These are phyloP conservation scores for Hippoglossus hippoglossus DNA, from an alignment of 2,797 vertebrate species.

Conservation along the genomic window DNA sequence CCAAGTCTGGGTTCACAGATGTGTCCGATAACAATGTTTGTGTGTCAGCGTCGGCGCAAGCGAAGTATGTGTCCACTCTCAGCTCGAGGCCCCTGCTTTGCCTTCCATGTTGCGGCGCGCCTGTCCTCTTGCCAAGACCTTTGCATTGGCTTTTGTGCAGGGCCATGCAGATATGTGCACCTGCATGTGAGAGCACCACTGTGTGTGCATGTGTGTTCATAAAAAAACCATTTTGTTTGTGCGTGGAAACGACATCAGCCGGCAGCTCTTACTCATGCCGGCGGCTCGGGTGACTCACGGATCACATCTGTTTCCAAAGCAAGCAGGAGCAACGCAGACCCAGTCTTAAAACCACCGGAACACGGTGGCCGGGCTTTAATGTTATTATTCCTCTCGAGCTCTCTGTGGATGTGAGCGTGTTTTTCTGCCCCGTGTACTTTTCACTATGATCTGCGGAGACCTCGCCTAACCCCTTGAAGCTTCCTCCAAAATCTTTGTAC, in stretches of 20 bases:
- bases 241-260: slow-evolving; percentile 46
- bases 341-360: slow-evolving; percentile 68
- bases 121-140: neutral
- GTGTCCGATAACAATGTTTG: too few species aligned
- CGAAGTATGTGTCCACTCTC: too few species aligned
- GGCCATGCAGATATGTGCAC: slow-evolving; percentile 3
- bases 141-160: neutral
- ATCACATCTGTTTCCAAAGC: slow-evolving; percentile 77
- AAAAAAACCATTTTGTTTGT: slow-evolving; percentile 24
- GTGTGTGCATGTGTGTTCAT: neutral
- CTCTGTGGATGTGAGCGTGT: slow-evolving; percentile 28
- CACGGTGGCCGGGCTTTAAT: slow-evolving; percentile 44
- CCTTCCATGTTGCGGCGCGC: too few species aligned
- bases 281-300: slow-evolving; percentile 70
- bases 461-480: slow-evolving; percentile 38
- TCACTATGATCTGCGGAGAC: slow-evolving; percentile 31
- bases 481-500: slow-evolving; percentile 44
- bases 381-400: slow-evolving; percentile 44
- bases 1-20: too few species aligned
- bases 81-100: too few species aligned
- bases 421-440: slow-evolving; percentile 33
- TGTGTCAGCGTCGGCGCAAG: too few species aligned
- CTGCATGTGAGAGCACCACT: neutral
- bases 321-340: slow-evolving; percentile 52
- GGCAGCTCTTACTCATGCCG: slow-evolving; percentile 71